Evolutionary conservation across 2,888 invertebrate genomes (phyloP), one percentile per base, ranked within the genome.

Genomic region (Apotomis capreana): DNA sequence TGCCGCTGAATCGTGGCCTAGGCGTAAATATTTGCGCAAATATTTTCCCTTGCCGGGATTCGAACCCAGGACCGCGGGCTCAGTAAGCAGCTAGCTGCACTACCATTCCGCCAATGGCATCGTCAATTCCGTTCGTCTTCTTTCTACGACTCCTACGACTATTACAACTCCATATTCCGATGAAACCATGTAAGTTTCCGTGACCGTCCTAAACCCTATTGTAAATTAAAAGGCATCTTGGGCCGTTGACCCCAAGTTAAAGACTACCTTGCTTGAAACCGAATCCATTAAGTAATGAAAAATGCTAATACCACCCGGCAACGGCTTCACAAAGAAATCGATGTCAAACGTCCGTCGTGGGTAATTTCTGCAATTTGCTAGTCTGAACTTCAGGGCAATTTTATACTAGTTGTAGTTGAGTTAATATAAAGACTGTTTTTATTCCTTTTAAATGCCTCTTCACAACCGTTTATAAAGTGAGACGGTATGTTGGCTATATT

Each of bases 251-350:
- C 55, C 51, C 61, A 49, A n/a, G 57, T 40, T 65, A 69, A 10
- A 61, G 61, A 57, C 61, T 61, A 54, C 60, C 65, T 70, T 63
- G 54, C 52, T 57, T 52, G 62, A 68, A 55, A 58, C 58, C 58
- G 46, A 54, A 59, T 58, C 63, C 63, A 68, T 72, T 72, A 72
- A 52, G 68, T 68, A 72, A 72, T 63, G 68, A 68, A 63, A 72
- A 72, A 72, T 63, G 68, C 68, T 68, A 68, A 72, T 61, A 57
- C 60, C 59, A 36, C n/a, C 67, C 49, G 49, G 49, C 15, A 55
- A 49, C n/a, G 46, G 51, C 65, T 54, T 36, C 69, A 64, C 69
- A 70, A 64, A 58, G 58, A 36, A 72, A 68, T 72, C 68, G 72
- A 72, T 68, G 72, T 57, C 61, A 67, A 70, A 46, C 55, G 46